Conservation (phyloP, 92 coral and sea anemone species). For the Porites divaricata region DNA sequence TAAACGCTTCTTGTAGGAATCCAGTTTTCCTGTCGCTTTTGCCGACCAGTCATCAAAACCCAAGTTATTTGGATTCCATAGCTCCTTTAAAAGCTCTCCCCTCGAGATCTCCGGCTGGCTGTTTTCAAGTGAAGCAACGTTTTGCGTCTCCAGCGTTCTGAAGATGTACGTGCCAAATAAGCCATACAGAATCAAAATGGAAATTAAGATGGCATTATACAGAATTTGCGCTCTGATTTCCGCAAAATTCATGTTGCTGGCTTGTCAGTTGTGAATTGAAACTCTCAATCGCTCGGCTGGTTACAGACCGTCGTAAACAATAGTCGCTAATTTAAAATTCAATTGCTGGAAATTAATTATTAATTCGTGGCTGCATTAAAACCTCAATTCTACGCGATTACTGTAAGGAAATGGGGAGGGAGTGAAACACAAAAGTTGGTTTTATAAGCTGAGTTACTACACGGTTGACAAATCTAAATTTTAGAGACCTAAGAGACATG, state of each 20-base stretch:
- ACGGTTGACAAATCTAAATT: too few relatives aligned
- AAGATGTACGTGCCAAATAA: constrained; percentile 68
- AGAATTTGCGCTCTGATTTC: constrained; percentile 55
- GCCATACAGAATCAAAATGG: constrained; percentile 59
- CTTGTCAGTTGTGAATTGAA: background rate
- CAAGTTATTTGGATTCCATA: constrained; percentile 52
- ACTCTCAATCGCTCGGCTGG: background rate
- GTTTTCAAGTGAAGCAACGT: constrained; percentile 16
- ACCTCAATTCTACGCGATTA: too few relatives aligned
- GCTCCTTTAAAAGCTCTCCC: constrained; percentile 50
- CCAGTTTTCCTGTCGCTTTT: constrained; percentile 54
- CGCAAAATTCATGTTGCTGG: constrained; percentile 13
- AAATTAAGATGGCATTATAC: constrained; percentile 63
- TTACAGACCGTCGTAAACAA: too few relatives aligned
- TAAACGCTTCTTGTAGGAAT: constrained; percentile 42
- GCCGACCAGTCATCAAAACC: constrained; percentile 66
- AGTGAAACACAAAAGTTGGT: too few relatives aligned
- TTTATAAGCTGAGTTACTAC: too few relatives aligned
- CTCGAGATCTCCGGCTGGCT: constrained; percentile 21
- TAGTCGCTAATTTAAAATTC: background rate
- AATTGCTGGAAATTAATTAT: background rate
- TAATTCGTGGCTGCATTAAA: too few relatives aligned
- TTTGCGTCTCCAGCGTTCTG: constrained; percentile 61
- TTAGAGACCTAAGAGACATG: too few relatives aligned
- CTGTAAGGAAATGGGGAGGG: too few relatives aligned